Conservation (phyloP, 2,888 invertebrate species). For the Sphaeridia pumilis region DNA sequence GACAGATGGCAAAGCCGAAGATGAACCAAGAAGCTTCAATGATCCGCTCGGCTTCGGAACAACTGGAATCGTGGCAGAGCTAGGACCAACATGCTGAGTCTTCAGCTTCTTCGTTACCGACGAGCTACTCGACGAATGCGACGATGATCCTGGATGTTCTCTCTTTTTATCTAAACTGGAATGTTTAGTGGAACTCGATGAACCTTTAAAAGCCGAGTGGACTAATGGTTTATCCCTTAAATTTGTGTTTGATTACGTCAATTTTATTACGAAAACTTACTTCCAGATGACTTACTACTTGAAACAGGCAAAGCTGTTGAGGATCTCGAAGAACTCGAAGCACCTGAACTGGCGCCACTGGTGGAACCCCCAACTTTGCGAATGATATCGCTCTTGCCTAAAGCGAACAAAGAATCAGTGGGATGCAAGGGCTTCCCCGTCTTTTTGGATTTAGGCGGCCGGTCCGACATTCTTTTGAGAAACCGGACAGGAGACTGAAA, state of each 20-base stretch:
- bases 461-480: no score
- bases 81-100: neutral
- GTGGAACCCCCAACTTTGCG: neutral
- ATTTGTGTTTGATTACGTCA: neutral
- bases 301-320: neutral
- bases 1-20: neutral
- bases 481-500: no score
- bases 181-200: neutral
- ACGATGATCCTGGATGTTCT: conserved; percentile 4
- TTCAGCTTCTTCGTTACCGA: conserved; percentile 1
- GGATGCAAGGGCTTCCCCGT: no score
- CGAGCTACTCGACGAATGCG: neutral
- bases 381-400: conserved; percentile 18
- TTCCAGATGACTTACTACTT: conserved; percentile 1
- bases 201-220: neutral
- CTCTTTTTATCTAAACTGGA: conserved; percentile 12
- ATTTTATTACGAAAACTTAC: neutral
- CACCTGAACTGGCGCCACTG: conserved; percentile 9
- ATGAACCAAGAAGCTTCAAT: neutral
- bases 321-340: conserved; percentile 4
- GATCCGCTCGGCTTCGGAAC: no score
- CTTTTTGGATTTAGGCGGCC: no score
- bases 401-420: conserved; percentile 27
- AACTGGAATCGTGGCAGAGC: neutral
- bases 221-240: no score